Evolutionary conservation across 2,797 vertebrate species (phyloP).

Genomic region (Lagodon rhomboides): DNA sequence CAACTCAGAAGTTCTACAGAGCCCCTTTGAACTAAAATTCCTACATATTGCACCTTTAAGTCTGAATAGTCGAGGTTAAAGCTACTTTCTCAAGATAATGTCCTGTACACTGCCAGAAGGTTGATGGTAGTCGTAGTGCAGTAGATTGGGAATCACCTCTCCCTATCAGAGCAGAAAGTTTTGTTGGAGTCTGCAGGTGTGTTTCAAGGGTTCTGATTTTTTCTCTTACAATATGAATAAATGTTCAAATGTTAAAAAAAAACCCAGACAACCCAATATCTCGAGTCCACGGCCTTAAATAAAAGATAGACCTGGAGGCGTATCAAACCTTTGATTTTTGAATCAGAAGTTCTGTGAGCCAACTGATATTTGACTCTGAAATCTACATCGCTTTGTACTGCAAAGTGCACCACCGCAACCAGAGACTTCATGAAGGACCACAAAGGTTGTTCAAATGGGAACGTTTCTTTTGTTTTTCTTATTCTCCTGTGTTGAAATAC

Average conservation of each 20-base stretch:
- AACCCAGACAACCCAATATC: conserved; percentile 12
- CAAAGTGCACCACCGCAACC: not conserved
- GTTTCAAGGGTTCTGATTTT: not conserved
- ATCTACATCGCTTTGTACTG: no score
- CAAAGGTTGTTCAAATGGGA: no score
- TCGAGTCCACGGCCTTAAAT: conserved; percentile 19
- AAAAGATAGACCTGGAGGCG: conserved; percentile 1
- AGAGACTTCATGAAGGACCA: not conserved
- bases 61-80: not conserved
- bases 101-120: not conserved
- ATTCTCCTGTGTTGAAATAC: no score
- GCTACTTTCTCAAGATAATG: not conserved
- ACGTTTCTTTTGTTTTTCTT: not conserved
- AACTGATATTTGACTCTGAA: not conserved
- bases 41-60: no score
- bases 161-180: not conserved
- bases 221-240: conserved; percentile 1
- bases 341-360: not conserved
- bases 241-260: not conserved
- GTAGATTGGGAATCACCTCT: not conserved
- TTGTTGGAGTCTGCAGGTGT: not conserved
- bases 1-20: no score
- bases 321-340: not conserved
- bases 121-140: not conserved
- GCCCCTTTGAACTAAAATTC: no score